Evolutionary conservation across 1,140 invertebrate species (phyloP).

Genomic region (Thalassaphorura encarpata): DNA sequence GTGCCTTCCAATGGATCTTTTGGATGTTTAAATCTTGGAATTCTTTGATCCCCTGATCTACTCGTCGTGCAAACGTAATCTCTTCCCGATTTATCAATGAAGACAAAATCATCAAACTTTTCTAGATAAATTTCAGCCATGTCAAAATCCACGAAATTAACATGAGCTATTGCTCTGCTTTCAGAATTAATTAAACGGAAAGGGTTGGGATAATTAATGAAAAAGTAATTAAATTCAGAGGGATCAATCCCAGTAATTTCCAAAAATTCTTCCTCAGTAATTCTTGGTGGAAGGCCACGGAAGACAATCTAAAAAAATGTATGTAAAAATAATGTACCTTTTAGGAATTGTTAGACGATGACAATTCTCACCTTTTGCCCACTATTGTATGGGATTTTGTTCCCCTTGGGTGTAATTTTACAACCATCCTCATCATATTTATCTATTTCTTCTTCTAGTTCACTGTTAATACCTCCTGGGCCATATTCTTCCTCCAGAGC

Average conservation of each 20-base stretch:
- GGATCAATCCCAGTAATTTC: slow-evolving; percentile 43
- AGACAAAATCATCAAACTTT: slow-evolving; percentile 9
- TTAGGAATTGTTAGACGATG: too few species aligned
- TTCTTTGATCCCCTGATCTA: slow-evolving; percentile 7
- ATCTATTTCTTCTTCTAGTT: too few species aligned
- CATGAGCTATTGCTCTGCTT: neutral
- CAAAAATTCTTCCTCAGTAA: slow-evolving; percentile 78
- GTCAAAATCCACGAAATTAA: slow-evolving; percentile 3
- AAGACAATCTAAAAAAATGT: slow-evolving; percentile 68
- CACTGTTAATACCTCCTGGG: too few species aligned
- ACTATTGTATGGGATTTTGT: too few species aligned
- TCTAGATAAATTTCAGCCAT: slow-evolving; percentile 7
- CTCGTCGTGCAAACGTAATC: slow-evolving; percentile 5
- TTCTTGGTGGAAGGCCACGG: slow-evolving; percentile 74
- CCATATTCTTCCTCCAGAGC: too few species aligned
- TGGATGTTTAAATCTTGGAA: neutral
- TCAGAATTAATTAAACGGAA: neutral
- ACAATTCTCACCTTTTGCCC: too few species aligned
- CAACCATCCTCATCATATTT: too few species aligned
- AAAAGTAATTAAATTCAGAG: slow-evolving; percentile 12
- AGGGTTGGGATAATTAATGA: neutral
- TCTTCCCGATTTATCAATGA: slow-evolving; percentile 16
- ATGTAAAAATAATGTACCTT: too few species aligned
- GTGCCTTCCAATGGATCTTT: slow-evolving; percentile 3
- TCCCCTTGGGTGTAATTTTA: too few species aligned